Conservation (phyloP, 2,797 vertebrate species). For the Macrochelys suwanniensis region DNA sequence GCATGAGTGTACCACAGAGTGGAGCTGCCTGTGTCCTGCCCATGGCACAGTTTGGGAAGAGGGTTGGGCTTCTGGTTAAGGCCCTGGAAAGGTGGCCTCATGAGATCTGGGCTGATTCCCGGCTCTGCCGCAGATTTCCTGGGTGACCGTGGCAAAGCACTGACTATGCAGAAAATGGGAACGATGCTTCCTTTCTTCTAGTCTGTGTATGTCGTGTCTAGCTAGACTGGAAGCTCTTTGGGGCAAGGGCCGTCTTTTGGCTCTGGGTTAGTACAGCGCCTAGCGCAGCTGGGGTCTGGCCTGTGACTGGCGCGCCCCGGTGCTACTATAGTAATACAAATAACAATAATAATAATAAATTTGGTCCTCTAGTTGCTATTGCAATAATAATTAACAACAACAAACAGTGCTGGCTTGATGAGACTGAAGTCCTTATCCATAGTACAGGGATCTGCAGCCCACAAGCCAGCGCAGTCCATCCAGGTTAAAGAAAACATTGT, state of each 20-base stretch:
- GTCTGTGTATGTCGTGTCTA: background rate
- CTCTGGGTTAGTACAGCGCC: background rate
- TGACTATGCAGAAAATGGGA: background rate
- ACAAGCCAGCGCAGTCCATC: background rate
- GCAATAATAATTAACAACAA: background rate
- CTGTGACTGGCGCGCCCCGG: too few relatives aligned
- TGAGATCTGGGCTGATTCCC: background rate
- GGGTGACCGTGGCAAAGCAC: background rate
- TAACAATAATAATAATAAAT: background rate
- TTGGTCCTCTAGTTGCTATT: background rate
- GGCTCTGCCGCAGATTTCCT: background rate
- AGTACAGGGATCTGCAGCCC: background rate
- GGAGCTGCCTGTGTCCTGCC: slow-evolving; percentile 38
- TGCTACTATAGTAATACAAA: too few relatives aligned
- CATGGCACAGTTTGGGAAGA: background rate
- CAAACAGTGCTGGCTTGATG: background rate
- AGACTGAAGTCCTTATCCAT: background rate
- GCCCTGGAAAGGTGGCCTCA: background rate
- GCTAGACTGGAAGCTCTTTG: background rate
- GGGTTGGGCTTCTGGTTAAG: background rate
- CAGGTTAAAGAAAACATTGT: background rate
- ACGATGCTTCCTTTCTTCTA: background rate
- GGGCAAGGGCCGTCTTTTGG: background rate
- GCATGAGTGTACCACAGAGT: slow-evolving; percentile 14
- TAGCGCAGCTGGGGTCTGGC: background rate